Conservation (phyloP, 2,113 vertebrate species). For the Syrmaticus mikado region DNA sequence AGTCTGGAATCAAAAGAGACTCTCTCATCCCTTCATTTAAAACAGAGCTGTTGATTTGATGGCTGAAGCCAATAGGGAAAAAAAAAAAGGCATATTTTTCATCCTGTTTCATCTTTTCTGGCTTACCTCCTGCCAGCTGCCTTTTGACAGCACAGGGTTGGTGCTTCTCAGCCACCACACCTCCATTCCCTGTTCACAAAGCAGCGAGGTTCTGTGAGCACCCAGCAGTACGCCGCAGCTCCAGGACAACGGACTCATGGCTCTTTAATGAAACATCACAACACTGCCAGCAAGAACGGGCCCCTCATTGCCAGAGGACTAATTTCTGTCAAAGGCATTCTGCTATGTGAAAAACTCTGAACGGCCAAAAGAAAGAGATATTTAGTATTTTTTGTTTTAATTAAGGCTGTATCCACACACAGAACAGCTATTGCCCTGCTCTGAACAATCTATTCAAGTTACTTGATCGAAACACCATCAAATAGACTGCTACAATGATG, state of each 20-base stretch:
- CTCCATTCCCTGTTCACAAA: neutral
- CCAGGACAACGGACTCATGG: fast-evolving
- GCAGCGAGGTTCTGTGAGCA: fast-evolving
- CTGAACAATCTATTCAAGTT: neutral
- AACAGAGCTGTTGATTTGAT: neutral
- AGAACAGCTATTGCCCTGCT: neutral
- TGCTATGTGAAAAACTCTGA: fast-evolving
- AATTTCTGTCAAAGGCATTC: neutral
- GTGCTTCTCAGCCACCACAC: neutral
- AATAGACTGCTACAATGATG: neutral
- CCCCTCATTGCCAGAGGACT: fast-evolving
- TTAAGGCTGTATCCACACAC: neutral
- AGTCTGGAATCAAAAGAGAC: neutral
- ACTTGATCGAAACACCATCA: neutral
- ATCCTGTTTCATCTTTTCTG: neutral
- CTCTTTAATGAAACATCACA: neutral
- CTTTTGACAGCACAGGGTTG: neutral
- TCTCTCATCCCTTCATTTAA: neutral
- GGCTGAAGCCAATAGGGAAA: neutral
- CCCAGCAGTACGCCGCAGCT: no score
- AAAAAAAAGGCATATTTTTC: neutral
- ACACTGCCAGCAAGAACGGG: fast-evolving
- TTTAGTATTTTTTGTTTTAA: neutral
- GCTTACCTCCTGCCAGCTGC: neutral
- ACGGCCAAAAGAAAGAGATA: neutral